A percentile compares a stretch with the other conserved stretches of the same genome.
Conservation (phyloP, 2,888 invertebrate genomes). For the Drosophila birchii region DNA sequence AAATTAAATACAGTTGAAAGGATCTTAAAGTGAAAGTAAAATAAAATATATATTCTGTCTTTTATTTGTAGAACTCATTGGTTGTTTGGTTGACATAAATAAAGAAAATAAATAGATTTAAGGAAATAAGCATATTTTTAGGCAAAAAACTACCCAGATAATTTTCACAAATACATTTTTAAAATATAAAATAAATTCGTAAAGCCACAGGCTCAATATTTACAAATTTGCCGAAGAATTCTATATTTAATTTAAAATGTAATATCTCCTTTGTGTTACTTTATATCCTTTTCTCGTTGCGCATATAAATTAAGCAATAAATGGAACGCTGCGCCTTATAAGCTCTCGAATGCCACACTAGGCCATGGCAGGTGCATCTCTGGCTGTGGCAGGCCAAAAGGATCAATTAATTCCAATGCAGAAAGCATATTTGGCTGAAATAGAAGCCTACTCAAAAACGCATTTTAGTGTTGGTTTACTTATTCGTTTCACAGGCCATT, state of each 20-base stretch:
- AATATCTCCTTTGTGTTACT: neutral
- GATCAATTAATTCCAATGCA: constrained; percentile 31
- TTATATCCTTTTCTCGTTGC: neutral
- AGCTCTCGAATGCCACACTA: constrained; percentile 19
- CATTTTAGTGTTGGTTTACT: constrained; percentile 23
- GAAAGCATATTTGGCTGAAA: constrained; percentile 31
- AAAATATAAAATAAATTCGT: neutral
- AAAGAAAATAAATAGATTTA: neutral
- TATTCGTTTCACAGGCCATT: constrained; percentile 20
- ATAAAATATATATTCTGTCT: neutral
- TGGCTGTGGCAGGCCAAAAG: constrained; percentile 35
- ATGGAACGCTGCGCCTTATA: constrained; percentile 18
- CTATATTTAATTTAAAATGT: neutral
- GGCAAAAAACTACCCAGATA: fast-evolving
- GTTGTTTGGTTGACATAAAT: no score
- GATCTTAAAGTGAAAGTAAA: neutral
- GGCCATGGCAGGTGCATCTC: neutral
- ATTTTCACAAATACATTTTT: neutral
- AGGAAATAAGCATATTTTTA: neutral
- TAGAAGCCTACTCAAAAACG: constrained; percentile 11
- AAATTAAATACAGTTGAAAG: neutral
- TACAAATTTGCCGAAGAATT: neutral
- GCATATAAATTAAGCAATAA: constrained; percentile 46
- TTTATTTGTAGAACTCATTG: neutral
- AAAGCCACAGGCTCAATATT: no score